Evolutionary conservation across 2,888 invertebrate genomes (phyloP).

Genomic region (Dynastes hyllus): DNA sequence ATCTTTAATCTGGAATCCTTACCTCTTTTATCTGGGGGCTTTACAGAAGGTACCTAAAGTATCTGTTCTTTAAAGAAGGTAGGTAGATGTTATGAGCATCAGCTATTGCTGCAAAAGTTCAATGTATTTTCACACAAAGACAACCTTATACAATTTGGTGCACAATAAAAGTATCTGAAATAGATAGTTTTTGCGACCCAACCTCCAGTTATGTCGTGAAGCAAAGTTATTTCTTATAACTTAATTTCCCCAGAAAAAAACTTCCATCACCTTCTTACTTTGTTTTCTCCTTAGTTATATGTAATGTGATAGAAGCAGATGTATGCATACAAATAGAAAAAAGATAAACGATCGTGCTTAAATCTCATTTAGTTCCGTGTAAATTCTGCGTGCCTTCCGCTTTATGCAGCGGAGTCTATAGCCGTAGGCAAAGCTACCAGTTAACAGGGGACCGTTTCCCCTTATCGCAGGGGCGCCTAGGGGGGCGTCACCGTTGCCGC

Average conservation of each 20-base stretch:
- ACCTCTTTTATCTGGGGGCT: no score
- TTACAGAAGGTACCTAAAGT: no score
- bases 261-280: background rate
- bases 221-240: background rate
- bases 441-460: constrained; percentile 48
- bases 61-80: no score
- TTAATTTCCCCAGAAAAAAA: background rate
- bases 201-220: no score
- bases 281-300: no score
- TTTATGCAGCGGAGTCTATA: constrained; percentile 30
- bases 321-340: background rate
- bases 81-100: no score
- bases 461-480: constrained; percentile 25
- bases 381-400: constrained; percentile 44
- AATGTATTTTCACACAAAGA: no score
- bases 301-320: background rate
- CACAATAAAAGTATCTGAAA: no score
- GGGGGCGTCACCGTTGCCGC: constrained; percentile 46
- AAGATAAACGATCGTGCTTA: constrained; percentile 47
- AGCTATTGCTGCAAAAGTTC: no score
- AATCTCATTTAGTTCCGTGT: constrained; percentile 43
- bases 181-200: no score
- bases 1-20: no score
- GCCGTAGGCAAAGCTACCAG: constrained; percentile 41
- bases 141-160: no score